These are phyloP conservation scores for Tuberolachnus salignus DNA, from an alignment of 2,888 invertebrate genomes.

Conservation along the genomic window DNA sequence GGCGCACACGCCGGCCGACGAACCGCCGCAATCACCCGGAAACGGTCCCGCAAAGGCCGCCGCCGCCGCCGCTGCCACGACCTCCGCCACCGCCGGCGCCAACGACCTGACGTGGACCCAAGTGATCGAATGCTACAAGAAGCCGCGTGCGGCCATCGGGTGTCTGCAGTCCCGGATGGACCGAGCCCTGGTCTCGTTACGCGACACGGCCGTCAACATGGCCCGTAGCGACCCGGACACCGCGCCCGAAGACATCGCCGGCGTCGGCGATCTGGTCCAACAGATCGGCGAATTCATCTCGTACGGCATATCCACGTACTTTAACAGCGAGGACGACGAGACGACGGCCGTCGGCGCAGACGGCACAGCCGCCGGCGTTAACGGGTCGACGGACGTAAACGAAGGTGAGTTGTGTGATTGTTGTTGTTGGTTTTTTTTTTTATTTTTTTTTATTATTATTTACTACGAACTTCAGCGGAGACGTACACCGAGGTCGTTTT, in stretches of 20 bases:
- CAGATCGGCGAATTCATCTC: constrained; percentile 58
- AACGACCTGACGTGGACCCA: constrained; percentile 4
- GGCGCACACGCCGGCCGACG: neutral
- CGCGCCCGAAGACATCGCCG: constrained; percentile 43
- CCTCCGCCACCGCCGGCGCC: neutral
- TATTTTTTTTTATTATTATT: too few relatives aligned
- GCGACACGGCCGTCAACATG: constrained; percentile 29
- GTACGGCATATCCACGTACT: constrained; percentile 57
- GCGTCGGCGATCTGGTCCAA: constrained; percentile 57
- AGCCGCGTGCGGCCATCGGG: constrained; percentile 22
- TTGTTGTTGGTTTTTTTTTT: too few relatives aligned
- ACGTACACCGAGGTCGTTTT: too few relatives aligned
- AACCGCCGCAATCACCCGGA: neutral
- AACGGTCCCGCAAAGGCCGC: neutral
- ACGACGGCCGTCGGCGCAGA: neutral
- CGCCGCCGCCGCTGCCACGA: neutral
- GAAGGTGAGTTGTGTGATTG: constrained; percentile 19
- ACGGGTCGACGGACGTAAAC: constrained; percentile 6
- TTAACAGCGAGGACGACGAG: constrained; percentile 24
- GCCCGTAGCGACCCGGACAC: constrained; percentile 42
- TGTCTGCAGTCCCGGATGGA: constrained; percentile 45
- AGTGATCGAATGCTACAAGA: constrained; percentile 36
- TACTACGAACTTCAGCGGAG: too few relatives aligned
- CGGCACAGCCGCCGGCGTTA: neutral
- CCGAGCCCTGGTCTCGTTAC: constrained; percentile 22